These are phyloP conservation scores for Lonchura striata DNA, from an alignment of 2,113 vertebrate species.

Conservation along the genomic window DNA sequence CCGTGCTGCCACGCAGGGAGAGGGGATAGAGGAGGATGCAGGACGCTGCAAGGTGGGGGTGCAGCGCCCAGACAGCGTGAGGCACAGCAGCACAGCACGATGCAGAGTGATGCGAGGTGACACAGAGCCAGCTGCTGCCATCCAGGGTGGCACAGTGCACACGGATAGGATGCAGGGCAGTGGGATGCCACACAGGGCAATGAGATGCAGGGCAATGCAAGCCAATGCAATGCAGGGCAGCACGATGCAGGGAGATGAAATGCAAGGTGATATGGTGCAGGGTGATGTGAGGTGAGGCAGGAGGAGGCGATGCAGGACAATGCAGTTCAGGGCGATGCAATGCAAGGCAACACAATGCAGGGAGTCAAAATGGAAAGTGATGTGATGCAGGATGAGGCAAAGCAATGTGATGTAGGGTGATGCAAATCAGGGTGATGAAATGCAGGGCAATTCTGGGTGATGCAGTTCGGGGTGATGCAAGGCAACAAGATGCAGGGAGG, in stretches of 20 bases:
- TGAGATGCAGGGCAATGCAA: neutral
- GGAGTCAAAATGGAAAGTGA: neutral
- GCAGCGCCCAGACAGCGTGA: neutral
- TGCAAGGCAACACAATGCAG: neutral
- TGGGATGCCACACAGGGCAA: neutral
- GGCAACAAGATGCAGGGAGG: neutral
- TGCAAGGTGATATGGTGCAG: neutral
- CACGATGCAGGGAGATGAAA: neutral
- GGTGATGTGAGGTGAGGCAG: neutral
- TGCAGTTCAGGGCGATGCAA: neutral
- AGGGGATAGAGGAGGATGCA: neutral
- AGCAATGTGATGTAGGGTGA: neutral
- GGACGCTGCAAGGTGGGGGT: neutral
- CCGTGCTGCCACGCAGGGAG: neutral
- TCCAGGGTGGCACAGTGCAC: neutral
- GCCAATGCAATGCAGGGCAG: neutral
- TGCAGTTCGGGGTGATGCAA: neutral
- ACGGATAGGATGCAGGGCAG: neutral
- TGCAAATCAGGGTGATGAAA: neutral
- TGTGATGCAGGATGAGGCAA: neutral
- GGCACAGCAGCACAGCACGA: neutral
- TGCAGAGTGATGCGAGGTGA: neutral
- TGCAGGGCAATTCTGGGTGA: neutral
- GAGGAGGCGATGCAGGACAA: neutral
- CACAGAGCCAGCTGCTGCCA: neutral